A percentile compares a stretch with the other conserved stretches of the same genome.
These are phyloP conservation scores for Eufriesea mexicana DNA, from an alignment of 1,140 invertebrate species.

Conservation along the genomic window DNA sequence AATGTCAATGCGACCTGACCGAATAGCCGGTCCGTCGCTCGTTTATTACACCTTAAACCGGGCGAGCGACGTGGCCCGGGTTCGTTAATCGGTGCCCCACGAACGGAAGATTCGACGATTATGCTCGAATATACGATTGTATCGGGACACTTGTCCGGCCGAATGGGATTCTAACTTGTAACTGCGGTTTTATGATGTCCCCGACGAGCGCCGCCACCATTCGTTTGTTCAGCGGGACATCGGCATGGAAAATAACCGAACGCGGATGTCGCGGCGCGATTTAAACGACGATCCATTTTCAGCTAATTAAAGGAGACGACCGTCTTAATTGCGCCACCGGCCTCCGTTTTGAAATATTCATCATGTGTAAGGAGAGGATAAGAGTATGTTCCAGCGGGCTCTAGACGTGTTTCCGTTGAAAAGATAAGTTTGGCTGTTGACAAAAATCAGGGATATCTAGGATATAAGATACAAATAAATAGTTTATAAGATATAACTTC, in stretches of 20 bases:
- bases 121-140: conserved; percentile 46
- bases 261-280: neutral
- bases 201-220: conserved; percentile 18
- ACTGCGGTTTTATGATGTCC: conserved; percentile 51
- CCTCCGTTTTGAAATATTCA: neutral
- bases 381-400: neutral
- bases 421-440: too few species aligned
- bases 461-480: too few species aligned
- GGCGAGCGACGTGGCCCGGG: conserved; percentile 19
- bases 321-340: neutral
- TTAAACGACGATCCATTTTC: conserved; percentile 21
- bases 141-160: conserved; percentile 38
- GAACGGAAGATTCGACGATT: conserved; percentile 46
- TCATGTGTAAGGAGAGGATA: neutral
- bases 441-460: too few species aligned
- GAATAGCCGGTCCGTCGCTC: conserved; percentile 38
- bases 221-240: conserved; percentile 1
- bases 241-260: neutral
- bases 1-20: conserved; percentile 38
- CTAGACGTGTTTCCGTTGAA: neutral
- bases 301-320: conserved; percentile 12
- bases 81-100: conserved; percentile 48
- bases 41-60: conserved; percentile 52
- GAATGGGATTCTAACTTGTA: conserved; percentile 53
- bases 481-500: too few species aligned